Percentiles rank a stretch among this genome's conserved stretches.
phyloP scores from a whole-genome alignment of 2,113 vertebrate species.

The Meriones unguiculatus region DNA sequence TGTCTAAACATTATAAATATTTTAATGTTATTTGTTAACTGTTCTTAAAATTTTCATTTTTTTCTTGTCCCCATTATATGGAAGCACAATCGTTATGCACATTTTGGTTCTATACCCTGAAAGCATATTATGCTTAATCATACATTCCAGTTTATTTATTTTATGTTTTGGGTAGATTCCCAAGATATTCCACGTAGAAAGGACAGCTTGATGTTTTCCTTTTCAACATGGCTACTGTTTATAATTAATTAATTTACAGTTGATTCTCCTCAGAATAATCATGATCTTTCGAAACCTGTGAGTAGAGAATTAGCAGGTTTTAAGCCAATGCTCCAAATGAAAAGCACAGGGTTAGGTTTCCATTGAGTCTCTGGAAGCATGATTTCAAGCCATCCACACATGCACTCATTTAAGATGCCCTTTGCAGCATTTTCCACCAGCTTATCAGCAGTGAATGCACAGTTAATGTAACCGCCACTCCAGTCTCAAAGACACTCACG shows the following conservation, averaged over 20 bases:
- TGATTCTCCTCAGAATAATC: not conserved
- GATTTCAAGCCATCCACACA: not conserved
- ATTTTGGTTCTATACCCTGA: not conserved
- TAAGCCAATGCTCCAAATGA: not conserved
- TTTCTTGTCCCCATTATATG: not conserved
- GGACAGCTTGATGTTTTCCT: not conserved
- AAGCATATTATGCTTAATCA: not conserved
- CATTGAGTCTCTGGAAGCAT: not conserved
- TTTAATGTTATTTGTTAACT: not conserved
- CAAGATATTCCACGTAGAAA: too few species aligned
- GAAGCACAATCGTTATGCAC: not conserved
- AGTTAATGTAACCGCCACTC: not conserved
- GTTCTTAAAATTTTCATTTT: not conserved
- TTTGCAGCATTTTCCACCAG: not conserved
- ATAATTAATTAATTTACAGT: not conserved
- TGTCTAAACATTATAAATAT: not conserved
- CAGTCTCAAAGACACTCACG: not conserved
- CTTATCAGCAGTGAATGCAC: not conserved
- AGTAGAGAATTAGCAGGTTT: not conserved
- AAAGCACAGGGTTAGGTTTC: not conserved
- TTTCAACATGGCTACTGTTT: not conserved
- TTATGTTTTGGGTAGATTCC: not conserved
- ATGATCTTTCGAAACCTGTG: not conserved
- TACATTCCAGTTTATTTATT: not conserved
- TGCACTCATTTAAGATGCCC: accelerated